Percentiles rank a stretch among this genome's conserved stretches.
These are phyloP conservation scores for Callipepla squamata DNA, from an alignment of 2,113 vertebrate genomes.

Conservation along the genomic window DNA sequence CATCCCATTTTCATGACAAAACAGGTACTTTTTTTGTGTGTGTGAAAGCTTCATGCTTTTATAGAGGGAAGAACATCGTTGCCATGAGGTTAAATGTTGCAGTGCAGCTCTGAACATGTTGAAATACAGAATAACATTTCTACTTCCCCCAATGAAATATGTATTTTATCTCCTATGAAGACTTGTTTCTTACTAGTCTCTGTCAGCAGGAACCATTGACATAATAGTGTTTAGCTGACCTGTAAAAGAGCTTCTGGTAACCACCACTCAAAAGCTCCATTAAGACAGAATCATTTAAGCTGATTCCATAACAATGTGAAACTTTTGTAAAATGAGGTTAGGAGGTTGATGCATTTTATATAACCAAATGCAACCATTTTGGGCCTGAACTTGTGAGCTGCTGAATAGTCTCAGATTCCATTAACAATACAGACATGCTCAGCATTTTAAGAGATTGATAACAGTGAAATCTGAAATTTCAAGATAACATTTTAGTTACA, in stretches of 20 bases:
- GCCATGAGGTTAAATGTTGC: conserved; percentile 50
- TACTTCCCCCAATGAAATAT: conserved; percentile 64
- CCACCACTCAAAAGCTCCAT: conserved; percentile 59
- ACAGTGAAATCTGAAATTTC: conserved; percentile 21
- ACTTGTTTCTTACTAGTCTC: conserved; percentile 59
- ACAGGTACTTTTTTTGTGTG: neutral
- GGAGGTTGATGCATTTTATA: conserved; percentile 61
- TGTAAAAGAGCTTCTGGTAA: conserved; percentile 72
- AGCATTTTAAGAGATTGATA: conserved; percentile 43
- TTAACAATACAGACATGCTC: neutral
- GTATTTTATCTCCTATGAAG: conserved; percentile 66
- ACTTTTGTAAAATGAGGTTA: conserved; percentile 58
- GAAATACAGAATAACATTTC: conserved; percentile 62
- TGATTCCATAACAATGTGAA: conserved; percentile 51
- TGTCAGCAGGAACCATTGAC: conserved; percentile 64
- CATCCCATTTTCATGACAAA: conserved; percentile 46
- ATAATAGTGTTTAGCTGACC: conserved; percentile 70
- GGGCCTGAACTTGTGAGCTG: conserved; percentile 38
- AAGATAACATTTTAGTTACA: conserved; percentile 24
- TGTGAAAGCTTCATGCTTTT: conserved; percentile 41
- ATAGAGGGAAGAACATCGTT: conserved; percentile 29
- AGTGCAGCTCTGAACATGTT: neutral
- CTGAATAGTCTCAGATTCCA: conserved; percentile 41
- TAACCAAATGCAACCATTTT: conserved; percentile 43
- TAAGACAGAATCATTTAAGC: conserved; percentile 59